A percentile compares a stretch with the other conserved stretches of the same genome.
These are phyloP conservation scores for Gymnoscopelus microlampas DNA, from an alignment of 2,797 vertebrate species.

Conservation along the genomic window DNA sequence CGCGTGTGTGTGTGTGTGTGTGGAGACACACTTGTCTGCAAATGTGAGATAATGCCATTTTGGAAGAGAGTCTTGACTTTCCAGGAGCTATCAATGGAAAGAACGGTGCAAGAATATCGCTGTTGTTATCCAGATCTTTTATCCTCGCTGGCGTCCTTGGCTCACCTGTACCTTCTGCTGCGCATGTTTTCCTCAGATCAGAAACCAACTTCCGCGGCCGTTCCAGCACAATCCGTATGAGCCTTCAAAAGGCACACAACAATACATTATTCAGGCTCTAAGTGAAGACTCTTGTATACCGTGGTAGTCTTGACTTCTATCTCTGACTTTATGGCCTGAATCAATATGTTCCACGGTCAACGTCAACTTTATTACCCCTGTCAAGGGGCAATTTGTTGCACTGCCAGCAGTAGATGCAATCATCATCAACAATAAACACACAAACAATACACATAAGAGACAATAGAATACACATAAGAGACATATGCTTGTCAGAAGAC, in stretches of 20 bases:
- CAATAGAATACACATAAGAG: too few species aligned
- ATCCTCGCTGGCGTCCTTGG: conserved; percentile 27
- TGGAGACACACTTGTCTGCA: not conserved
- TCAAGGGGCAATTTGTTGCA: too few species aligned
- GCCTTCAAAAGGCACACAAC: not conserved
- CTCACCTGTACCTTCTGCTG: conserved; percentile 25
- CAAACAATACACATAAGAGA: too few species aligned
- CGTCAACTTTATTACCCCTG: not conserved
- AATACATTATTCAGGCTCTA: conserved; percentile 12
- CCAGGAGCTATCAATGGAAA: conserved; percentile 32
- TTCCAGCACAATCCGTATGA: conserved; percentile 16
- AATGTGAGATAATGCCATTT: conserved; percentile 19
- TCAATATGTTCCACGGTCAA: conserved; percentile 12
- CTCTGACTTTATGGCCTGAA: not conserved
- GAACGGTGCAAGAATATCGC: conserved; percentile 14
- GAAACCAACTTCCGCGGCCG: not conserved
- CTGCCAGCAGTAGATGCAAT: too few species aligned
- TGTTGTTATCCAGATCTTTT: conserved; percentile 30
- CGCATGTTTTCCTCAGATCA: conserved; percentile 12
- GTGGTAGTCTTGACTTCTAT: not conserved
- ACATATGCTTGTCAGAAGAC: too few species aligned
- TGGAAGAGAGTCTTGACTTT: conserved; percentile 29
- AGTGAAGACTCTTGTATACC: conserved; percentile 1
- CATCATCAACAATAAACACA: too few species aligned
- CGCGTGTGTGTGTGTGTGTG: conserved; percentile 15